Base-by-base conservation (phyloP, 1,140 invertebrate species). In the Drosophila nebulosa region DNA sequence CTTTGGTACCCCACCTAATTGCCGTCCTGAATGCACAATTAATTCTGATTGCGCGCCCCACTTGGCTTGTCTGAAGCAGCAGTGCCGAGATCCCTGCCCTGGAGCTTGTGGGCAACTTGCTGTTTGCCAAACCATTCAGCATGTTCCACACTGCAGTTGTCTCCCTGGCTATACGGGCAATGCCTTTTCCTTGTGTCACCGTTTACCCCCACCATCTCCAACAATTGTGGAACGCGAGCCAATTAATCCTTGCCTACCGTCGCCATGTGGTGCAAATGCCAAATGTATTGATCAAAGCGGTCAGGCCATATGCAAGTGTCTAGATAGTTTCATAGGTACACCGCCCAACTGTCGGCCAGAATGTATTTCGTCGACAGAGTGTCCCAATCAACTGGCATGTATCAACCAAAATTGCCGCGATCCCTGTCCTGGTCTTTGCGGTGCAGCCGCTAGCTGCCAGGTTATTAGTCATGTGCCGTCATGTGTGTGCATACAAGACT, bases 61-160 rank as follows among this genome's bases (percentile, higher is more conserved):
- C 62, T 79, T 94, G 72, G 94, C 95, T 30, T 96, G 95, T 89
- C 92, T 94, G n/a, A 95, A 95, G 80, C 94, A 95, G 73, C 95
- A 94, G 79, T 96, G 96, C 79, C 91, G 91, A 53, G 93, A 95
- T 86, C 94, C 94, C 24, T 95, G 95, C 72, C 92, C 93, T 6
- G 94, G 94, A 16, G 93, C 94, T 2, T 96, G 96, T 89, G 95
- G 95, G 1, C 69, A 92, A 1, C 94, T 95, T 75, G 94, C 96
- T 3, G 92, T 94, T 32, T 97, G 97, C 88, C 94, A 94, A 91
- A 95, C 96, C 1, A 94, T 96, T n/a, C 96, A 95, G 74, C 96
- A 97, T 80, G 95, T 94, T 84, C 96, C 96, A 18, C 94, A 96
- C 55, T 97, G 96, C 88, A 95, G 94, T 83, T 97, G 96, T 90